Evolutionary conservation across 2,113 vertebrate species (phyloP), one percentile per base, ranked within the genome.

Genomic region (Ophiodon elongatus): DNA sequence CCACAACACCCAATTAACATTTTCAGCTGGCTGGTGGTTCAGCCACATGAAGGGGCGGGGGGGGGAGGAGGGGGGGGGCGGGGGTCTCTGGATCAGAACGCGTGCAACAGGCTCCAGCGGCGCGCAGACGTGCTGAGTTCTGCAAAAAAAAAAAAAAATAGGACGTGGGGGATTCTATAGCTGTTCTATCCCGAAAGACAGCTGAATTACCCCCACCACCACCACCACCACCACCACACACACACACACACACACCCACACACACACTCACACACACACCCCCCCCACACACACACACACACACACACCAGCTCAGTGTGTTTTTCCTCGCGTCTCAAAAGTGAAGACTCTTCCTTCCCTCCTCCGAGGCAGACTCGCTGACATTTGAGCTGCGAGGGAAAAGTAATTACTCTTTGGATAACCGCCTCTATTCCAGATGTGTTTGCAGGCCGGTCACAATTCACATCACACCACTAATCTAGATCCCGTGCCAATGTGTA

Each of bases 1-100:
- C 91, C 7, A 84, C 86, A 88, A 93, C 82, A 67, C 54, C 80
- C 80, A 85, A 88, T 92, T 92, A 93, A 88, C 88, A 86, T 92
- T 91, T 92, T 83, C 47, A 78, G 80, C 83, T 73, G 79, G 45
- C 82, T 73, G 73, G 7, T 85, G 86, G 79, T 87, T 85, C 80
- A 83, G 85, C 76, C 70, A 67, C 87, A 79, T 8, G 72, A 86
- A 80, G 87, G 73, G 10, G 6, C 54, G n/a, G n/a, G n/a, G n/a
- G n/a, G n/a, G n/a, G n/a, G n/a, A n/a, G n/a, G n/a, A n/a, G n/a
- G 35, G 35, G 3, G 35, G 35, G 6, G 6, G 35, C 35, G 41
- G 41, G 41, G 41, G 41, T 63, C 72, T 71, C 69, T 65, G 81
- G 84, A 87, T 84, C 84, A 50, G 82, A 91, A 72, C 9, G 59